Evolutionary conservation across 2,888 invertebrate species (phyloP), one percentile per base, ranked within the genome.

Genomic region (Gnatocerus cornutus): DNA sequence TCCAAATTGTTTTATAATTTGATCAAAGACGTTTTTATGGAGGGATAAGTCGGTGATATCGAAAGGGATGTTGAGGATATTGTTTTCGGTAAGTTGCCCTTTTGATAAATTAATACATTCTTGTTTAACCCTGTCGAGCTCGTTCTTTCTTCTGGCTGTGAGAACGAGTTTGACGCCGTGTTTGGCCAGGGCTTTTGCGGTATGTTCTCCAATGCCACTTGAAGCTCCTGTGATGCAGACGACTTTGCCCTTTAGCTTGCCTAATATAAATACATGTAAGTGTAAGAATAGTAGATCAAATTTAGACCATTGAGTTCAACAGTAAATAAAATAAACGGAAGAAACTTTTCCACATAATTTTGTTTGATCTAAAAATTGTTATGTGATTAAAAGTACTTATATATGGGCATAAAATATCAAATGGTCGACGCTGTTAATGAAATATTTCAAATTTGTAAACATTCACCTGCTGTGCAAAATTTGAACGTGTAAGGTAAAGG

Each of bases 161-260:
- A 94, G 78, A 3, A 91, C 88, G 43, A 94, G 80, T 80, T 90
- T 90, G 1, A 90, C 91, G 4, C 91, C 91, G 78, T 87, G 85
- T 77, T 87, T 87, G 0, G 93, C 91, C 55, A 93, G 83, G 13
- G 88, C 87, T 71, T 92, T 87, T 0, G 94, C 93, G 50, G 93
- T 84, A 72, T 88, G 84, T 84, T 93, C 92, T 1, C 95, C 95
- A 71, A 95, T 94, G 9, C 95, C 95, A 85, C 93, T 92, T 0
- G 94, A 94, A 0, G 94, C 93, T 43, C 95, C 95, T 0, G 93
- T 93, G 74, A 95, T 90, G 91, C 95, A 95, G 0, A 94, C 90
- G 2, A 94, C 93, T 83, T 93, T 90, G 0, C 90, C 90, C 66
- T 80, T 80, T 8, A 82, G 67, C 48, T 77, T 71, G 12, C 79